Evolutionary conservation across 2,113 vertebrate genomes (phyloP).

Genomic region (Phrynosoma platyrhinos): DNA sequence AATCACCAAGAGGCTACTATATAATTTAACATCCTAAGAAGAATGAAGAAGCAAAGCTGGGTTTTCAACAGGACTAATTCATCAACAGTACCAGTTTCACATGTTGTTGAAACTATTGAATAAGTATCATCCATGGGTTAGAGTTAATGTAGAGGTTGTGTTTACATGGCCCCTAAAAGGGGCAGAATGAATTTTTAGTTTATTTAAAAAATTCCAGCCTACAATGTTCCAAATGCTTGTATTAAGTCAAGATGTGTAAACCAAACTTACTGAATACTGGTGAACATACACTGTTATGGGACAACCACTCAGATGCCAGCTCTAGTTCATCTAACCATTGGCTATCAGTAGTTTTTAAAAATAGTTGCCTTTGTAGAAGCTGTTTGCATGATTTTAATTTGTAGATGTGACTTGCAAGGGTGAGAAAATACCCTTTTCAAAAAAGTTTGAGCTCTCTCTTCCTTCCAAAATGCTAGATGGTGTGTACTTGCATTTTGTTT

Average conservation of each 20-base stretch:
- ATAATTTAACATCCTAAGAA: neutral
- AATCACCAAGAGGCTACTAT: constrained; percentile 4
- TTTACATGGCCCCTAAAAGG: neutral
- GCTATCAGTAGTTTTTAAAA: neutral
- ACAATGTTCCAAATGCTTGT: neutral
- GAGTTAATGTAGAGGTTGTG: neutral
- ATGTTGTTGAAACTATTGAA: constrained; percentile 9
- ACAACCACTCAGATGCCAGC: neutral
- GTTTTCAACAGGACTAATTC: neutral
- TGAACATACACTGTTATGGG: neutral
- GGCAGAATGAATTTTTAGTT: neutral
- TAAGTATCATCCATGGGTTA: neutral
- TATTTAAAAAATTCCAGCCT: neutral
- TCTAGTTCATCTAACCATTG: neutral
- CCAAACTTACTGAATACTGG: neutral
- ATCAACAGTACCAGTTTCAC: neutral
- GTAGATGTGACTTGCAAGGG: neutral
- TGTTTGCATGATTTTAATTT: neutral
- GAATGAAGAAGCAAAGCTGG: neutral
- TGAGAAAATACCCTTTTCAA: neutral
- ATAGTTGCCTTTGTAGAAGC: neutral
- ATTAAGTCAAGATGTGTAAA: neutral
- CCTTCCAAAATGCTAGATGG: neutral
- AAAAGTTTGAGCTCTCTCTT: neutral
- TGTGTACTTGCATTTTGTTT: neutral